Conservation (phyloP, 2,113 vertebrate genomes). For the Aspidoscelis tigris region DNA sequence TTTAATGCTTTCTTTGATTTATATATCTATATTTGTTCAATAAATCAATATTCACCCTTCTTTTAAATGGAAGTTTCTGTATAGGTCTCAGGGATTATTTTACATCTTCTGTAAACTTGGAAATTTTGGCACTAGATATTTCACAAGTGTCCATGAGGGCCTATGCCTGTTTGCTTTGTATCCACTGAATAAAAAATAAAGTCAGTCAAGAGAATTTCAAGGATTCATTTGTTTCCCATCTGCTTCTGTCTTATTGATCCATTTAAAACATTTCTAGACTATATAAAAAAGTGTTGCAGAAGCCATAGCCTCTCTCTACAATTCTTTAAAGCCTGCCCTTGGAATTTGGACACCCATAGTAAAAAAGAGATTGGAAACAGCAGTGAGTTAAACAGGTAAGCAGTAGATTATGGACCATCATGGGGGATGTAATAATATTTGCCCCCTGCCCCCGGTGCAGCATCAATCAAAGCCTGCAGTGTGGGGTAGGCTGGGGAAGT, state of each 20-base stretch:
- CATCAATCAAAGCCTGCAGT: too few species aligned
- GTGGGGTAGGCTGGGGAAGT: too few species aligned
- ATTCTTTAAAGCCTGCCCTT: neutral
- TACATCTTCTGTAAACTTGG: constrained; percentile 17
- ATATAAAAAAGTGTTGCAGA: neutral
- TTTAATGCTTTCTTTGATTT: constrained; percentile 32
- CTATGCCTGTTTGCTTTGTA: constrained; percentile 20
- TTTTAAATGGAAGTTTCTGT: constrained; percentile 27
- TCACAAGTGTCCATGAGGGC: constrained; percentile 27
- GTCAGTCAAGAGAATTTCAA: constrained; percentile 24
- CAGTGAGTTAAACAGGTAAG: neutral
- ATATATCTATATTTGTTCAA: constrained; percentile 36
- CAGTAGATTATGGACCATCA: neutral
- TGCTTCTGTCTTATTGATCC: constrained; percentile 28
- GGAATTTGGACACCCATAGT: neutral
- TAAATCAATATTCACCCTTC: constrained; percentile 34
- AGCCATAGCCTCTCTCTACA: constrained; percentile 8
- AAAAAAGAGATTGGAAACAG: neutral
- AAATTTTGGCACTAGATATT: neutral
- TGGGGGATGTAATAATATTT: neutral
- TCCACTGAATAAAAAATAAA: constrained; percentile 36
- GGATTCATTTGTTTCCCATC: constrained; percentile 29
- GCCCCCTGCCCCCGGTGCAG: too few species aligned
- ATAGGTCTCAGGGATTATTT: constrained; percentile 42
- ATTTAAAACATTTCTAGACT: neutral